Evolutionary conservation across 2,797 vertebrate species (phyloP).

Genomic region (Peromyscus attwateri): DNA sequence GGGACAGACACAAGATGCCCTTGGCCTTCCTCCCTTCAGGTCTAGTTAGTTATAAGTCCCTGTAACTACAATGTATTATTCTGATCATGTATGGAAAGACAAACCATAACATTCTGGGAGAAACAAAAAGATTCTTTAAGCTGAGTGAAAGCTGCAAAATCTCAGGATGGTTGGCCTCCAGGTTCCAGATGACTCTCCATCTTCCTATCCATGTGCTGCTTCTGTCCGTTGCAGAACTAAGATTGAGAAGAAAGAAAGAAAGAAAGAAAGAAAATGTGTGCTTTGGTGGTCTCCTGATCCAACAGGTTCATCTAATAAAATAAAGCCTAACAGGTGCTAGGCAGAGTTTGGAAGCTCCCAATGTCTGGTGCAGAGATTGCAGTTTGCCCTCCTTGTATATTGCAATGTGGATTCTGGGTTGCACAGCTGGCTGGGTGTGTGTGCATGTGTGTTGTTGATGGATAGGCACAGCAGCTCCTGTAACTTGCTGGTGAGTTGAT

Average conservation of each 20-base stretch:
- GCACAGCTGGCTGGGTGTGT: neutral
- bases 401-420: neutral
- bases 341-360: neutral
- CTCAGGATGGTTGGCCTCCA: neutral
- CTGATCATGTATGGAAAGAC: slow-evolving; percentile 43
- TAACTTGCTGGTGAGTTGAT: neutral
- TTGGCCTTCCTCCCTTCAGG: neutral
- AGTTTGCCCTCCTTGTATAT: neutral
- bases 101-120: slow-evolving; percentile 1
- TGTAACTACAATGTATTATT: neutral
- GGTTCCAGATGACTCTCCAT: neutral
- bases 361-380: neutral
- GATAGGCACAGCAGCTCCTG: neutral
- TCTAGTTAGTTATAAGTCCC: neutral
- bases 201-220: neutral
- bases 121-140: slow-evolving; percentile 23
- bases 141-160: slow-evolving; percentile 8
- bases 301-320: neutral
- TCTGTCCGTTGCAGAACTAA: neutral
- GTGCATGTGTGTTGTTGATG: neutral
- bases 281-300: neutral
- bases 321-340: neutral
- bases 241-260: neutral
- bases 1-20: neutral
- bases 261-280: neutral